Conservation (phyloP, 2,797 vertebrate genomes). For the Paratrypauchen microcephalus region DNA sequence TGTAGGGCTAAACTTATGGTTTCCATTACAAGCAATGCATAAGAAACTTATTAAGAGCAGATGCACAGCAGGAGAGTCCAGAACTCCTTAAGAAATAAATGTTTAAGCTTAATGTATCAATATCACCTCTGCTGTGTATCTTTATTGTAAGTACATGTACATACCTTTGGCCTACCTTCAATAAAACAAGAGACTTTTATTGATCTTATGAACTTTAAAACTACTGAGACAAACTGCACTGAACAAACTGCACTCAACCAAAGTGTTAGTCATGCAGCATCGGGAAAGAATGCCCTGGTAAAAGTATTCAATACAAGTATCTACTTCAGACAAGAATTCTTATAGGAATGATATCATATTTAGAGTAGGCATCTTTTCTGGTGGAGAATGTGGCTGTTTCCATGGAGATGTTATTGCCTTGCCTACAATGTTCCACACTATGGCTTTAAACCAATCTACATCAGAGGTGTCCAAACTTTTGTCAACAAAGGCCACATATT, state of each 20-base stretch:
- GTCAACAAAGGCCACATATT: too few relatives aligned
- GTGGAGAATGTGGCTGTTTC: neutral
- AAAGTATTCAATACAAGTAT: neutral
- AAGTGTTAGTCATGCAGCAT: neutral
- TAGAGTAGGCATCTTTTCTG: too few relatives aligned
- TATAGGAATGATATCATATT: too few relatives aligned
- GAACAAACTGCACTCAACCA: neutral
- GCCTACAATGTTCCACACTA: neutral
- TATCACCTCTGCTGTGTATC: neutral
- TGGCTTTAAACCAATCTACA: too few relatives aligned
- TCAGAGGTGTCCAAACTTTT: too few relatives aligned
- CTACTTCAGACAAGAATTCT: too few relatives aligned
- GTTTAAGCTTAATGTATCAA: neutral
- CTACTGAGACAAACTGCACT: neutral
- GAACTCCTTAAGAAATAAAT: neutral
- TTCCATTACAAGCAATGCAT: constrained; percentile 33
- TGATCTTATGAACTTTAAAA: neutral
- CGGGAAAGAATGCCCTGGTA: neutral
- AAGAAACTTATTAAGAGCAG: constrained; percentile 19
- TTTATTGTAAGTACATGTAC: neutral
- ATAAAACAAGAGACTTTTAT: neutral
- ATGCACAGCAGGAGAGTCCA: constrained; percentile 9
- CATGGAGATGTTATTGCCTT: neutral
- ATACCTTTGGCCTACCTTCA: neutral
- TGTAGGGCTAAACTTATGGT: constrained; percentile 1